Base-by-base conservation (phyloP, 2,113 vertebrate genomes). In the Amphilophus citrinellus region DNA sequence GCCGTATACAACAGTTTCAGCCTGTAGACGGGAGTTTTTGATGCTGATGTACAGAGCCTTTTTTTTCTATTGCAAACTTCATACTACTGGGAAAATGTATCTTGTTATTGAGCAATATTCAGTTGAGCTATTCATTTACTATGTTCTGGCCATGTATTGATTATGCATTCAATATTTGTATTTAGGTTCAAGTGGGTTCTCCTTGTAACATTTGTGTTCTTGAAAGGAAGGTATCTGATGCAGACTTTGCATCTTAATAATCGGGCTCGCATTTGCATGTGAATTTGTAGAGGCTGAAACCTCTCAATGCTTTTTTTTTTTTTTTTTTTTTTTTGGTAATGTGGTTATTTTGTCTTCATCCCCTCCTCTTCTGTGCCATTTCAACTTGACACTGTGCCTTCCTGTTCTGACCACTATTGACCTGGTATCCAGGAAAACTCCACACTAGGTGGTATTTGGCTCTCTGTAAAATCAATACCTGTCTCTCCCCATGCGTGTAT, bases 401-500 rank as follows among this genome's bases (percentile, higher is more conserved):
- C 93, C 91, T 91, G 88, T 92, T 92, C 88, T 91, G 87, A 94
- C 93, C 91, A 90, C 89, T 92, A 88, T 90, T 91, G 87, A 93
- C 94, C 95, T 96, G 95, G 95, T 95, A 96, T 96, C 95, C 95
- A 95, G 95, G 95, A 91, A 83, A 87, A 91, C 77, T 83, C 87
- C 88, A 88, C 88, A 89, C 77, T 88, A 84, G 91, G 90, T 93
- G 90, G 92, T 91, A 88, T 82, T 80, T 93, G 85, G 83, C 88
- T 92, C 88, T 87, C 82, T 87, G 86, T 91, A 91, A 89, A 88
- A 91, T 89, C 80, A 84, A 79, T 83, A 84, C 79, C 66, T 32
- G 78, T 92, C 77, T 91, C 58, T 91, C 84, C 87, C 82, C 13
- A 0, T 63, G 53, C 91, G 87, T 94, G 87, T 94, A 93, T 85